Percentiles rank a stretch among this genome's conserved stretches.
phyloP scores from a whole-genome alignment of 2,797 vertebrate genomes.

The Mormyrops attenuatus region DNA sequence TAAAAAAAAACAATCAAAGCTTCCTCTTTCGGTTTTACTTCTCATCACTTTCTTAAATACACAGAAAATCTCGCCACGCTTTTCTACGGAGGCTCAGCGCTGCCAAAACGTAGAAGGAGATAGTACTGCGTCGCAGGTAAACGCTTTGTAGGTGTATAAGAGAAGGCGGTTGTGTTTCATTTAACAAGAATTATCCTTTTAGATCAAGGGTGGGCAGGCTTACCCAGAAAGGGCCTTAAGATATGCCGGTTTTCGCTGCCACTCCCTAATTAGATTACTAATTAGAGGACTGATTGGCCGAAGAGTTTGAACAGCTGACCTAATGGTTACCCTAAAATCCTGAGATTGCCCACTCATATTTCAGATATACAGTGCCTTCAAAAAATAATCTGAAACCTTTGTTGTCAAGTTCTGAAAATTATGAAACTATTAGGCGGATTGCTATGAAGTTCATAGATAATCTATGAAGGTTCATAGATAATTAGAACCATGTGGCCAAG shows the following conservation, averaged over 20 bases:
- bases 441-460: background rate
- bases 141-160: background rate
- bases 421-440: background rate
- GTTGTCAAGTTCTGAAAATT: background rate
- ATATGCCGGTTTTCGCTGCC: background rate
- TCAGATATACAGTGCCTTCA: background rate
- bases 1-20: background rate
- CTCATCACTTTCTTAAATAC: background rate
- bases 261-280: background rate
- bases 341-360: background rate
- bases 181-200: background rate
- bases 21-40: conserved; percentile 10
- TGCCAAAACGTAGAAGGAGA: background rate
- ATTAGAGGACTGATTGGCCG: background rate
- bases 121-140: background rate
- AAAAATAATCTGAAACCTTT: background rate
- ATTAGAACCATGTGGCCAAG: background rate
- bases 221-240: background rate
- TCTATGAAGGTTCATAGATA: background rate
- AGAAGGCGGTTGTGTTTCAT: background rate
- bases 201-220: background rate
- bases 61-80: background rate
- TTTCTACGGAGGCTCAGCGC: conserved; percentile 18
- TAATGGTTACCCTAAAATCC: background rate
- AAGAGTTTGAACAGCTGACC: background rate